Evolutionary conservation across 1,140 invertebrate genomes (phyloP).

Genomic region (Laupala kohalensis): DNA sequence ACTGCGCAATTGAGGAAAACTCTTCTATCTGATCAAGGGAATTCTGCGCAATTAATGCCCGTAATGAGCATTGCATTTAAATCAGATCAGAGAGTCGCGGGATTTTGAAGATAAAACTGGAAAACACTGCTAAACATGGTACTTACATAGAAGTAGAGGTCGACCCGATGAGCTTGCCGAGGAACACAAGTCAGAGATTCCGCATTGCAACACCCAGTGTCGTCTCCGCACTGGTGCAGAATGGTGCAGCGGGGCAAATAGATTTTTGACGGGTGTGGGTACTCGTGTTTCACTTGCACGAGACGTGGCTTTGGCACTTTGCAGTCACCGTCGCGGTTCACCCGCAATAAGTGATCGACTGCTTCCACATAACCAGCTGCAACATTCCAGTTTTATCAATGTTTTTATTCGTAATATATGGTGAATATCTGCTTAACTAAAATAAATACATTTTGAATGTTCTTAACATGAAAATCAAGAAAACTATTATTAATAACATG

Average conservation of each 20-base stretch:
- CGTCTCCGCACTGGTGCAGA: conserved; percentile 59
- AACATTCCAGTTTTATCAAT: conserved; percentile 19
- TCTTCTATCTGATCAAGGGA: no score
- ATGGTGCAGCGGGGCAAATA: conserved; percentile 62
- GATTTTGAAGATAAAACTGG: no score
- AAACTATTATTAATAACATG: no score
- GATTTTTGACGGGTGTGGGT: conserved; percentile 50
- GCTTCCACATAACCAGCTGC: conserved; percentile 31
- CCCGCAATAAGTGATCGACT: conserved; percentile 38
- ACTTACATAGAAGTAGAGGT: conserved; percentile 61
- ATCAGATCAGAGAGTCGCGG: no score
- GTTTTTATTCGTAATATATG: no score
- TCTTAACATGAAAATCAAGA: no score
- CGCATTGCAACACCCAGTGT: conserved; percentile 56
- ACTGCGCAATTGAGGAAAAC: no score
- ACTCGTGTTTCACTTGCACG: conserved; percentile 43
- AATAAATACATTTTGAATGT: no score
- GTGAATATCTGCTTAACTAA: no score
- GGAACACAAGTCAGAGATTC: conserved; percentile 48
- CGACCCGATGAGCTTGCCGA: conserved; percentile 44
- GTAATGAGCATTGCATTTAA: no score
- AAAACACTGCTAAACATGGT: conserved; percentile 6
- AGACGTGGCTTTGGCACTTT: conserved; percentile 44
- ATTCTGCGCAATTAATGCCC: no score
- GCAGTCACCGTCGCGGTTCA: conserved; percentile 44